Evolutionary conservation across 2,113 vertebrate genomes (phyloP).

Genomic region (Syrrhaptes paradoxus): DNA sequence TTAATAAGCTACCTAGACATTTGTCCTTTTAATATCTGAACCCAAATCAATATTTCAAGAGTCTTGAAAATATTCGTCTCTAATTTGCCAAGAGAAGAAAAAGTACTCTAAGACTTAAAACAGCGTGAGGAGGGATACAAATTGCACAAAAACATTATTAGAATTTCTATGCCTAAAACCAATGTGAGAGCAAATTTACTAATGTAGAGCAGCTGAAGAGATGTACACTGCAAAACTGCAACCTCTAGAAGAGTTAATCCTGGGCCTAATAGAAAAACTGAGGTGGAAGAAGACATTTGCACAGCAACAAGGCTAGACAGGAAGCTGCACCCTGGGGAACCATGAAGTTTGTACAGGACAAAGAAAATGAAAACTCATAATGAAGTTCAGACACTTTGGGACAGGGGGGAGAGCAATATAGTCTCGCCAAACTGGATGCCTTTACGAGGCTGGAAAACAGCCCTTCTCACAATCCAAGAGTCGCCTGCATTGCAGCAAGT

Average conservation of each 20-base stretch:
- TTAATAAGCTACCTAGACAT: not conserved
- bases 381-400: constrained; percentile 26
- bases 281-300: constrained; percentile 33
- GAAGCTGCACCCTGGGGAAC: constrained; percentile 61
- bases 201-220: constrained; percentile 39
- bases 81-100: no score
- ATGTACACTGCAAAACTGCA: not conserved
- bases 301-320: constrained; percentile 58
- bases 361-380: constrained; percentile 61
- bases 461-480: not conserved
- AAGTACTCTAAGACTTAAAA: not conserved
- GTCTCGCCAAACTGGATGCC: constrained; percentile 40
- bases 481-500: not conserved
- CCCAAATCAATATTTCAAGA: not conserved
- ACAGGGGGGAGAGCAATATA: not conserved
- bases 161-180: not conserved
- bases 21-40: not conserved
- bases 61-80: not conserved
- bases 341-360: constrained; percentile 38
- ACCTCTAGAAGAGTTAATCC: constrained; percentile 51
- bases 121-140: not conserved
- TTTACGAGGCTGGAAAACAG: constrained; percentile 22
- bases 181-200: not conserved
- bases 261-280: not conserved
- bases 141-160: not conserved